phyloP scores from a whole-genome alignment of 2,113 vertebrate species.

The Plecturocebus donacophilus region DNA sequence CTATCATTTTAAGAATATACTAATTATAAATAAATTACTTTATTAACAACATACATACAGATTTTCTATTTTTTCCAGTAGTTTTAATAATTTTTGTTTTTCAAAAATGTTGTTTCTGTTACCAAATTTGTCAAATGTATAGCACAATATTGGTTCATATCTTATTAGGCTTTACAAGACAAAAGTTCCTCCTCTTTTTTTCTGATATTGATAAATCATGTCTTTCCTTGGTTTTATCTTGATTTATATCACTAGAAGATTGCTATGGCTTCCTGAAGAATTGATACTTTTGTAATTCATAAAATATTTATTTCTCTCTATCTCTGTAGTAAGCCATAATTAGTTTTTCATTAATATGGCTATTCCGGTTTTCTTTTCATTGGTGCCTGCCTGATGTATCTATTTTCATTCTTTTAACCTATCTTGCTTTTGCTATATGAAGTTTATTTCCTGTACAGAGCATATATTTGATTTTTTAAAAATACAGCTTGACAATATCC shows the following conservation, averaged over 20 bases:
- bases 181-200: too few species aligned
- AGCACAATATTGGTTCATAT: background rate
- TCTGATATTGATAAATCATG: background rate
- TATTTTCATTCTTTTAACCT: background rate
- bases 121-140: background rate
- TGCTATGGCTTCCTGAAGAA: background rate
- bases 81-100: background rate
- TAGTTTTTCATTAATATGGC: background rate
- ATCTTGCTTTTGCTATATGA: background rate
- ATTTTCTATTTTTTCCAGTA: background rate
- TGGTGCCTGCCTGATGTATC: background rate
- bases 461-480: background rate
- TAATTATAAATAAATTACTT: background rate
- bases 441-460: background rate
- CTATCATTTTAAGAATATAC: too few species aligned
- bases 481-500: background rate
- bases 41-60: background rate
- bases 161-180: background rate
- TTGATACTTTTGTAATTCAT: background rate
- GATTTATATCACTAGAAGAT: background rate
- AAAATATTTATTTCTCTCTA: background rate
- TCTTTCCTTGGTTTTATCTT: background rate
- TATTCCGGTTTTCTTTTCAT: background rate
- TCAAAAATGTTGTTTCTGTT: background rate
- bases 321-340: background rate